A percentile compares a stretch with the other conserved stretches of the same genome.
These are phyloP conservation scores for Actinia equina DNA, from an alignment of 64 coral and sea anemone species.

Conservation along the genomic window DNA sequence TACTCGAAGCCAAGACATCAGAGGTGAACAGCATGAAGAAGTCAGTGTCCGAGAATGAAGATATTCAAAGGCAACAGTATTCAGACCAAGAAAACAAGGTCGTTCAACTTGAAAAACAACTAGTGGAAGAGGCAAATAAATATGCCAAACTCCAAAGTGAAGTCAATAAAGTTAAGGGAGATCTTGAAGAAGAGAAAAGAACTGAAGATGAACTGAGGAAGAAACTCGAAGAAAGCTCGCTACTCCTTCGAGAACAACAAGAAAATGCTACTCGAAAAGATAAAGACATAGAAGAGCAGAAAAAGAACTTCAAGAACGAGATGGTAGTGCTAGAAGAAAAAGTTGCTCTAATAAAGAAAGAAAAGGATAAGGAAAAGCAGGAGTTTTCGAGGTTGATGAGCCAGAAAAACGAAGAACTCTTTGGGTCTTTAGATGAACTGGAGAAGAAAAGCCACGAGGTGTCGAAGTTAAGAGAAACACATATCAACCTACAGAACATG, in stretches of 20 bases:
- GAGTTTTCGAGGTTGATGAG: conserved; percentile 45
- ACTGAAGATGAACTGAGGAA: conserved; percentile 35
- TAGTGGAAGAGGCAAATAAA: conserved; percentile 43
- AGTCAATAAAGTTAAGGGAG: conserved; percentile 37
- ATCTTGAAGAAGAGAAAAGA: conserved; percentile 50
- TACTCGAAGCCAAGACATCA: conserved; percentile 53
- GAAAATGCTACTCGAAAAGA: conserved; percentile 31
- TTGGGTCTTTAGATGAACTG: conserved; percentile 27
- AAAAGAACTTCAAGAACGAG: conserved; percentile 18
- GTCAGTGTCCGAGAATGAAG: conserved; percentile 50
- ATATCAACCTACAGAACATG: conserved; percentile 54
- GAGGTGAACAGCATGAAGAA: conserved; percentile 52
- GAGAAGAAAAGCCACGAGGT: conserved; percentile 55
- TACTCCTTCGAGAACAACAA: conserved; percentile 40
- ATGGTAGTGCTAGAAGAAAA: conserved; percentile 4
- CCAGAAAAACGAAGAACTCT: conserved; percentile 49
- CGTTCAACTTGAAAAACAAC: conserved; percentile 34
- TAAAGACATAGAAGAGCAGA: conserved; percentile 18
- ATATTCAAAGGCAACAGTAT: conserved; percentile 37
- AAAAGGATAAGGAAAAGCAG: conserved; percentile 44
- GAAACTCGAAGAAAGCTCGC: conserved; percentile 37
- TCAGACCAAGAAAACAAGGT: conserved; percentile 48
- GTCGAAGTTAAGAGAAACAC: conserved; percentile 48
- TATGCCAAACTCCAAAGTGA: conserved; percentile 40
- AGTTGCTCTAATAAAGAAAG: conserved; percentile 35